Evolutionary conservation across 1,140 invertebrate species (phyloP).

Genomic region (Saccostrea echinata): DNA sequence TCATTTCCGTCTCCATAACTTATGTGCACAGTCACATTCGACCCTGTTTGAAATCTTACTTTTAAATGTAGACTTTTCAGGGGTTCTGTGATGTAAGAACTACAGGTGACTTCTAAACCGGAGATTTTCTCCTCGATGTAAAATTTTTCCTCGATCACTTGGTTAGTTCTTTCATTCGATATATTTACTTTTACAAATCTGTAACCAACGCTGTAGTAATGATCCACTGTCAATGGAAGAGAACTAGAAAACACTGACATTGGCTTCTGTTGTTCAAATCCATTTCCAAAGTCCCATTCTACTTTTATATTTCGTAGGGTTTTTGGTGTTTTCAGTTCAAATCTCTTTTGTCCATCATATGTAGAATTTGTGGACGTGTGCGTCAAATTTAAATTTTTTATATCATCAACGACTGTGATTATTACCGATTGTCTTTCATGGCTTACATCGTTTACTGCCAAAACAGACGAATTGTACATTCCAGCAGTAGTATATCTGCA

Average conservation of each 20-base stretch:
- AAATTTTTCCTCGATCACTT: constrained; percentile 36
- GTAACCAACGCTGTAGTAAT: constrained; percentile 57
- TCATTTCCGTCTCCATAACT: constrained; percentile 48
- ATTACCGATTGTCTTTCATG: neutral
- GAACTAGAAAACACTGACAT: neutral
- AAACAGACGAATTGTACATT: constrained; percentile 56
- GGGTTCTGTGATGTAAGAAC: constrained; percentile 32
- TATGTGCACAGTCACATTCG: constrained; percentile 57
- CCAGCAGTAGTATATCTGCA: constrained; percentile 45
- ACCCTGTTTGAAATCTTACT: constrained; percentile 54
- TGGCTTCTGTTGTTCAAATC: constrained; percentile 8
- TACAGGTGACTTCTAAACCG: constrained; percentile 48
- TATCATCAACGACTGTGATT: neutral
- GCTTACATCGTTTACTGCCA: constrained; percentile 56
- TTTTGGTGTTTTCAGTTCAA: neutral
- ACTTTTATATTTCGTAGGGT: constrained; percentile 42
- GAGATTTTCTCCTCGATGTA: constrained; percentile 56
- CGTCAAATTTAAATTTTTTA: neutral
- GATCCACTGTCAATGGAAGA: constrained; percentile 23
- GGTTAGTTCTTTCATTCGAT: constrained; percentile 61
- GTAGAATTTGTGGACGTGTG: neutral
- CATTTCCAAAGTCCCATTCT: constrained; percentile 56
- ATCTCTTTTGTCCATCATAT: constrained; percentile 7
- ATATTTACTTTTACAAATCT: constrained; percentile 53
- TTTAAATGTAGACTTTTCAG: constrained; percentile 33